Evolutionary conservation across 2,113 vertebrate genomes (phyloP).

Genomic region (Cervus canadensis): DNA sequence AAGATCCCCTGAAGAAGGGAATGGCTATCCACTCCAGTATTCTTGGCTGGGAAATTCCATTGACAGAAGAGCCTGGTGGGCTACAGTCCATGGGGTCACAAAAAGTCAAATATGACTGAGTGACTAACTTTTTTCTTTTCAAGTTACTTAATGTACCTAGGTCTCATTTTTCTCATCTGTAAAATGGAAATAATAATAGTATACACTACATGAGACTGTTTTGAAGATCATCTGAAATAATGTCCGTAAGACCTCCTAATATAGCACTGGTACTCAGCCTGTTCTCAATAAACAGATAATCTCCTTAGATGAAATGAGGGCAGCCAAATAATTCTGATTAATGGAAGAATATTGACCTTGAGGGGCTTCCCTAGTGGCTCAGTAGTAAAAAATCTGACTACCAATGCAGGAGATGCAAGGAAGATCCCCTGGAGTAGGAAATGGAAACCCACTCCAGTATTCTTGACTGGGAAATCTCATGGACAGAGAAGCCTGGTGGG

Average conservation of each 20-base stretch:
- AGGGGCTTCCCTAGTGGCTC: neutral
- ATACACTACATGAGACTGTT: neutral
- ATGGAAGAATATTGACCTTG: neutral
- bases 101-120: neutral
- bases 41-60: neutral
- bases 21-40: neutral
- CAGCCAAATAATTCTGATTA: neutral
- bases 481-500: neutral
- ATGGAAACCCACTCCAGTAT: neutral
- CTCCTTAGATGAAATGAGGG: neutral
- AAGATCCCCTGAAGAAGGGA: neutral
- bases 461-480: neutral
- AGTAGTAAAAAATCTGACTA: neutral
- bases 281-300: neutral
- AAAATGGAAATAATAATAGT: neutral
- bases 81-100: neutral
- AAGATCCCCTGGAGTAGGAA: neutral
- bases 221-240: neutral
- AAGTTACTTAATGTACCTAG: neutral
- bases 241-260: neutral
- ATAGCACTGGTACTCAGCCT: neutral
- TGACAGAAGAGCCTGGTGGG: neutral
- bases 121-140: neutral
- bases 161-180: neutral
- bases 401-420: neutral